Conservation (phyloP, 2,113 vertebrate genomes). For the Maylandia zebra region DNA sequence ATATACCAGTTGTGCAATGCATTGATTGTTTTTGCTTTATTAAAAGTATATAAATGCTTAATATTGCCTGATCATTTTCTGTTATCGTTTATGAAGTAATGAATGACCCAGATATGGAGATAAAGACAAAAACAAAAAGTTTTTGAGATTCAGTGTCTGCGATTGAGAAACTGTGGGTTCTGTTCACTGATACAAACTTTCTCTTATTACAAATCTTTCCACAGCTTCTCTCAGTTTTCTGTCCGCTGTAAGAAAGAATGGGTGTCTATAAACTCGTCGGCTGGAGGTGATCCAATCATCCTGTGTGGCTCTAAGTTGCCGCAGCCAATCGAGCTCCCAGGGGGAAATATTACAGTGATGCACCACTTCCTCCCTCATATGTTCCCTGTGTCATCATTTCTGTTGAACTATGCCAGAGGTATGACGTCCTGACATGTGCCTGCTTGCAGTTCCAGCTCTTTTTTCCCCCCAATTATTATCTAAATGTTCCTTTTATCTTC, state of each 20-base stretch:
- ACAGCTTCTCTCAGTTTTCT: slow-evolving; percentile 69
- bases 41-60: not conserved
- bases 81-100: not conserved
- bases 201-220: not conserved
- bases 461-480: fast-evolving
- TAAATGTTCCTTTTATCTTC: not conserved
- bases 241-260: slow-evolving; percentile 60
- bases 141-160: not conserved
- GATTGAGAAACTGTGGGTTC: not conserved
- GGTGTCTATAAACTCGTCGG: slow-evolving; percentile 59
- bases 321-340: slow-evolving; percentile 55
- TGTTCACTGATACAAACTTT: not conserved
- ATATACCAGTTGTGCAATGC: not conserved
- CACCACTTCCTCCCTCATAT: slow-evolving; percentile 64
- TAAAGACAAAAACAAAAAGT: not conserved
- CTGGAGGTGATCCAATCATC: slow-evolving; percentile 28
- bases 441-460: not conserved
- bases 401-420: slow-evolving; percentile 70
- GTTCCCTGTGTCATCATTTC: slow-evolving; percentile 61
- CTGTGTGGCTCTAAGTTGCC: slow-evolving; percentile 68
- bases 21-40: not conserved
- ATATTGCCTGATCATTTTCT: not conserved
- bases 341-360: slow-evolving; percentile 70
- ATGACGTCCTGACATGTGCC: fast-evolving
- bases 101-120: not conserved